Conservation (phyloP, 2,888 invertebrate species). For the Rotaria magnacalcarata region DNA sequence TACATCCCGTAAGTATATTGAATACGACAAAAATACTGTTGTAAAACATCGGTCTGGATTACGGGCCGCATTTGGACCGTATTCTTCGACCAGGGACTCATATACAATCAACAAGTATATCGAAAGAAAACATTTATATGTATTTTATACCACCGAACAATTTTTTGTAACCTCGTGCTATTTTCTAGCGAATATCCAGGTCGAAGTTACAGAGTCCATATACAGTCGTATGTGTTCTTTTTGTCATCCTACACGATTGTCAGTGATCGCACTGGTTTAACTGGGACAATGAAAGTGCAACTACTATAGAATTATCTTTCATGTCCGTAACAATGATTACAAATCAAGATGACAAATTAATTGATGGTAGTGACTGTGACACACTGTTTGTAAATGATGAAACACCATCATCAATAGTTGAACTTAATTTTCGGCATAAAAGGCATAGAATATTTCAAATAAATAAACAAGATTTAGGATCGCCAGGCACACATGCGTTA, state of each 20-base stretch:
- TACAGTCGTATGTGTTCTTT: neutral
- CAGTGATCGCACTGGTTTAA: no score
- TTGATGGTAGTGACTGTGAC: slow-evolving; percentile 20
- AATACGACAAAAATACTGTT: no score
- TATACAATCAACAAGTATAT: neutral
- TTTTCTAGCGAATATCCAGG: no score
- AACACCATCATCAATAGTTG: neutral
- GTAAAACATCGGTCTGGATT: no score
- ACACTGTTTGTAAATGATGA: neutral
- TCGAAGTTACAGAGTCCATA: no score
- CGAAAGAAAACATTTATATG: neutral
- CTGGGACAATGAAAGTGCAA: neutral
- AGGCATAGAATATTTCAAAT: neutral
- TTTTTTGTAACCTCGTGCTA: no score
- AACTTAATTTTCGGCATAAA: neutral
- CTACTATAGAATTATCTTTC: neutral
- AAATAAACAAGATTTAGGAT: neutral
- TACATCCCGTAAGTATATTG: no score
- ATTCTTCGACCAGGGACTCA: no score
- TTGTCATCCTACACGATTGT: no score
- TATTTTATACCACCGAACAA: no score
- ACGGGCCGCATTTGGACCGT: no score
- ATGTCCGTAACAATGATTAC: neutral
- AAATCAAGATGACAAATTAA: neutral
- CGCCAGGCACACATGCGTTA: neutral